phyloP scores from a whole-genome alignment of 2,888 invertebrate species.

The Leistus spinibarbis region DNA sequence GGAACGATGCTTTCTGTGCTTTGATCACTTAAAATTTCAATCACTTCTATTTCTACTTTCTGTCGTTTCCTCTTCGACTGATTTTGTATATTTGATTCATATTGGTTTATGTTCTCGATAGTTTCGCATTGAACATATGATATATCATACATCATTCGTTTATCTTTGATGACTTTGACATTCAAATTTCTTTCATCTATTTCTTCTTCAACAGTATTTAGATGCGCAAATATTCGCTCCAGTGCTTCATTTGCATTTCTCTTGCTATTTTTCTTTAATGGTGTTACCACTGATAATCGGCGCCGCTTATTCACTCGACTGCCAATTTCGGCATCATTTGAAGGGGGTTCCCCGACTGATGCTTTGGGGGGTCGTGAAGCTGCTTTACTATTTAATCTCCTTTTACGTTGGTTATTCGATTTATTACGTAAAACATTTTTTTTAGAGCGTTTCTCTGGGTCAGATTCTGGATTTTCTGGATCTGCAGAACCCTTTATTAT shows the following conservation, averaged over 20 bases:
- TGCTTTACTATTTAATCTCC: no score
- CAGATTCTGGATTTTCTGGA: no score
- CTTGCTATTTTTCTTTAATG: background rate
- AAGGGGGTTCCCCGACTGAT: no score
- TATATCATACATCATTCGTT: background rate
- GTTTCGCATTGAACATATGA: background rate
- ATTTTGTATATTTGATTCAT: background rate
- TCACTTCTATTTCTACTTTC: no score
- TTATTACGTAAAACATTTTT: no score
- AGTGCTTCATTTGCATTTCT: background rate
- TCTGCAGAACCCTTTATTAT: no score
- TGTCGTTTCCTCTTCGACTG: no score
- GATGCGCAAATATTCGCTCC: background rate
- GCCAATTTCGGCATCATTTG: no score
- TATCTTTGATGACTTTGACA: background rate
- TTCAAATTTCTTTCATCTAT: background rate
- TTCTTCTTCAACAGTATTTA: background rate
- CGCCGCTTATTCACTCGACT: no score
- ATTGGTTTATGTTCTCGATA: background rate
- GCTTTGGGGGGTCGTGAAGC: no score
- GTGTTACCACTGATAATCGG: background rate
- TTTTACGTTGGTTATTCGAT: no score
- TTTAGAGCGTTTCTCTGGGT: no score
- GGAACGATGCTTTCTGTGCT: background rate
- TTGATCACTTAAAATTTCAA: background rate